These are phyloP conservation scores for Natrix natrix DNA, from an alignment of 2,797 vertebrate species.

Conservation along the genomic window DNA sequence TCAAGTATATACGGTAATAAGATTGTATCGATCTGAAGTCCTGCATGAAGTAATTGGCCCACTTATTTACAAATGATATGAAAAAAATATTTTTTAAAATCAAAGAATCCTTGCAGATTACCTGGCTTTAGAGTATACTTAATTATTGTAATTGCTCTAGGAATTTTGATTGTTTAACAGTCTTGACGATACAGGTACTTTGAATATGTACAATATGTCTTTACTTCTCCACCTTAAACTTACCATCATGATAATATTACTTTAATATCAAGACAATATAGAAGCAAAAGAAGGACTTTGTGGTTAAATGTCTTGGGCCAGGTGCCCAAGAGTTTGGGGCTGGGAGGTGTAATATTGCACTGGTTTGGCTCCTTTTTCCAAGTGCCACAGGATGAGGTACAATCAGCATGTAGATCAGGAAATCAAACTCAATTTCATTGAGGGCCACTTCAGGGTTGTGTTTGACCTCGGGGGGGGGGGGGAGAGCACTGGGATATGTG, in stretches of 20 bases:
- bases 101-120: not conserved
- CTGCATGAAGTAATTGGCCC: not conserved
- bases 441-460: too few relatives aligned
- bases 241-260: not conserved
- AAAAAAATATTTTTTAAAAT: constrained; percentile 22
- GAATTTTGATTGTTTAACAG: not conserved
- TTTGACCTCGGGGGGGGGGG: too few relatives aligned
- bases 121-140: not conserved
- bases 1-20: too few relatives aligned
- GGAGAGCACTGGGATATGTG: too few relatives aligned
- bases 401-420: too few relatives aligned
- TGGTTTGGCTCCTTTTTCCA: not conserved
- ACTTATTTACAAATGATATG: constrained; percentile 28
- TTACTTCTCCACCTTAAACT: not conserved
- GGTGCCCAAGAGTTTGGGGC: not conserved
- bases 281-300: not conserved
- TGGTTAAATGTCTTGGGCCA: not conserved
- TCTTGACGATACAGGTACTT: not conserved
- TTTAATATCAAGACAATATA: not conserved
- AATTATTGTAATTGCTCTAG: not conserved
- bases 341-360: not conserved
- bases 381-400: not conserved
- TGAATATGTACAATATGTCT: not conserved
- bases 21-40: not conserved
- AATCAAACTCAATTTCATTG: too few relatives aligned